Conservation (phyloP, 2,113 vertebrate species). For the Hymenochirus boettgeri region DNA sequence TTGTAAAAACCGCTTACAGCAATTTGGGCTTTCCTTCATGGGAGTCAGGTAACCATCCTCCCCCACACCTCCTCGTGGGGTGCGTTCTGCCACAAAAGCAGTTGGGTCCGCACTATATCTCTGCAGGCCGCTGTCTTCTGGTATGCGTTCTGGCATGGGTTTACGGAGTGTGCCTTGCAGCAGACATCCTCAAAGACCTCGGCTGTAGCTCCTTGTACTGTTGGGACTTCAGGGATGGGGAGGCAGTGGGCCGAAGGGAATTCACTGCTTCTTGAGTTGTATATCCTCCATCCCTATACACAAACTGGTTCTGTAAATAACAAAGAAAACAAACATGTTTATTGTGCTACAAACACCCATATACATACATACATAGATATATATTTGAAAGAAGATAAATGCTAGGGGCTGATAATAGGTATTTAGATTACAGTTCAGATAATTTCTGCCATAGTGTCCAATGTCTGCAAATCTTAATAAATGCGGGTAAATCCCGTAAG, state of each 20-base stretch:
- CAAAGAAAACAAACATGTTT: slow-evolving; percentile 1
- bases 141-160: slow-evolving; percentile 59
- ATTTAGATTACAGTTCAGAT: too few relatives aligned
- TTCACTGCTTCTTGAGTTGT: slow-evolving; percentile 57
- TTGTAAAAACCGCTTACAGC: slow-evolving; percentile 77
- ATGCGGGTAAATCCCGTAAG: too few relatives aligned
- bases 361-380: too few relatives aligned
- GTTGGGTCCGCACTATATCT: slow-evolving; percentile 94
- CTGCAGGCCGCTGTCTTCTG: slow-evolving; percentile 81
- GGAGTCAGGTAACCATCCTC: slow-evolving; percentile 92
- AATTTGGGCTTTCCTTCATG: slow-evolving; percentile 84
- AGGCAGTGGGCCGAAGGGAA: slow-evolving; percentile 57
- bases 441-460: too few relatives aligned
- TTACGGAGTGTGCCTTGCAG: slow-evolving; percentile 89
- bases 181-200: slow-evolving; percentile 80
- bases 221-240: slow-evolving; percentile 62
- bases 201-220: slow-evolving; percentile 60
- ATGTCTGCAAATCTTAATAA: too few relatives aligned
- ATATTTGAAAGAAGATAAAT: too few relatives aligned
- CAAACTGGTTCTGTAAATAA: slow-evolving; percentile 80
- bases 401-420: too few relatives aligned
- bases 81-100: slow-evolving; percentile 76
- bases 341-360: background rate
- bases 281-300: slow-evolving; percentile 78
- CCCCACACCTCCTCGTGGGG: slow-evolving; percentile 69